These are phyloP conservation scores for Salpingus planirostris DNA, from an alignment of 2,888 invertebrate genomes.

Conservation along the genomic window DNA sequence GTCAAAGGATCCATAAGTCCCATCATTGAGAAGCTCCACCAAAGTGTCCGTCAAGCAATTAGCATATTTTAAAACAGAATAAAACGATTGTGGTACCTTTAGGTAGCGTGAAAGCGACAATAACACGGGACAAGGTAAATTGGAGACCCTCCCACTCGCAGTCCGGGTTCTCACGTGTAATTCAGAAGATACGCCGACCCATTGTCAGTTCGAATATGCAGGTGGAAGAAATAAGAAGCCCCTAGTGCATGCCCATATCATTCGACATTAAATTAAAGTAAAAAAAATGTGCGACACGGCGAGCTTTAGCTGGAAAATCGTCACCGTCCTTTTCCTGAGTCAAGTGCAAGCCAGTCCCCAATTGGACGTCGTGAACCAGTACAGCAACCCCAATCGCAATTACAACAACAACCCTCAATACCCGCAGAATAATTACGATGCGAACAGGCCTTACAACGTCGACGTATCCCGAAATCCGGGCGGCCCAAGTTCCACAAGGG, in stretches of 20 bases:
- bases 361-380: constrained; percentile 2
- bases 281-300: constrained; percentile 33
- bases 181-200: constrained; percentile 27
- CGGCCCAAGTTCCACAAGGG: too few species aligned
- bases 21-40: too few species aligned
- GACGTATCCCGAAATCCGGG: constrained; percentile 8
- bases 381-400: constrained; percentile 12
- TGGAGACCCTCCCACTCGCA: constrained; percentile 23
- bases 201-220: constrained; percentile 31
- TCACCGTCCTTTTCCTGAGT: constrained; percentile 11
- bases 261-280: constrained; percentile 2
- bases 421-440: constrained; percentile 6
- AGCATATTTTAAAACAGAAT: constrained; percentile 17
- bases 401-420: background rate
- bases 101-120: constrained; percentile 30
- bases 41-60: constrained; percentile 13
- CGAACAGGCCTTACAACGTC: constrained; percentile 11
- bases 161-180: constrained; percentile 30
- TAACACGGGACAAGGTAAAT: constrained; percentile 32
- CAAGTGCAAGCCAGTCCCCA: background rate
- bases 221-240: constrained; percentile 21
- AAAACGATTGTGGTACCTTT: constrained; percentile 22
- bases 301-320: constrained; percentile 24
- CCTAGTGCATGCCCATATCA: background rate
- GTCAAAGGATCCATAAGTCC: too few species aligned